Percentiles rank a stretch among this genome's conserved stretches.
phyloP scores from a whole-genome alignment of 2,113 vertebrate species.

The Paramormyrops kingsleyae region DNA sequence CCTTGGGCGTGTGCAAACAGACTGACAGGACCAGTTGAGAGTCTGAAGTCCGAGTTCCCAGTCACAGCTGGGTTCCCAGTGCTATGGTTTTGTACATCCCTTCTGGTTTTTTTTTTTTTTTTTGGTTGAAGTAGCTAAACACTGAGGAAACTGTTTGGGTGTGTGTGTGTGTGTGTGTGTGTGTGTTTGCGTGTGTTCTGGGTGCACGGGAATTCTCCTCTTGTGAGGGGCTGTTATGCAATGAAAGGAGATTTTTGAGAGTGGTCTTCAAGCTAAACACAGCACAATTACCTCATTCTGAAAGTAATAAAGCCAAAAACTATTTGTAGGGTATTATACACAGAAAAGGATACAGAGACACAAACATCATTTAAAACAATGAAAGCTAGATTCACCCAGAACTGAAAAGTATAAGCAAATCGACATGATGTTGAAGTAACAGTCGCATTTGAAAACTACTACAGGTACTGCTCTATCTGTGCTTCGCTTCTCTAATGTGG shows the following conservation, averaged over 20 bases:
- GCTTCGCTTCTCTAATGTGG: neutral
- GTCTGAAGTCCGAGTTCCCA: neutral
- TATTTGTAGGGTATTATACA: neutral
- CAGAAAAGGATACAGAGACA: neutral
- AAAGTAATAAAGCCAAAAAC: conserved; percentile 13
- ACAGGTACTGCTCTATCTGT: neutral
- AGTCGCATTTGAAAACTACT: neutral
- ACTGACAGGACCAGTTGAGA: neutral
- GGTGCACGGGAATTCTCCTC: neutral
- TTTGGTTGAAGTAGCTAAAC: neutral
- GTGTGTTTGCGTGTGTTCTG: neutral
- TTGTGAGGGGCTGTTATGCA: neutral
- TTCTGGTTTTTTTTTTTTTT: neutral
- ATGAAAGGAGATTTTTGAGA: neutral
- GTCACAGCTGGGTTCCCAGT: neutral
- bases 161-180: neutral
- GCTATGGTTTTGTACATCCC: neutral
- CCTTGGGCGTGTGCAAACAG: neutral
- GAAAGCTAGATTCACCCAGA: neutral
- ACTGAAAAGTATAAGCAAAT: neutral
- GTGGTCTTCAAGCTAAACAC: neutral
- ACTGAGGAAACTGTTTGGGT: neutral
- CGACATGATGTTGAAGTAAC: neutral
- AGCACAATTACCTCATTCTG: conserved; percentile 18
- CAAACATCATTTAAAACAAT: neutral